Conservation (phyloP, 2,797 vertebrate genomes). For the Oophaga sylvatica region DNA sequence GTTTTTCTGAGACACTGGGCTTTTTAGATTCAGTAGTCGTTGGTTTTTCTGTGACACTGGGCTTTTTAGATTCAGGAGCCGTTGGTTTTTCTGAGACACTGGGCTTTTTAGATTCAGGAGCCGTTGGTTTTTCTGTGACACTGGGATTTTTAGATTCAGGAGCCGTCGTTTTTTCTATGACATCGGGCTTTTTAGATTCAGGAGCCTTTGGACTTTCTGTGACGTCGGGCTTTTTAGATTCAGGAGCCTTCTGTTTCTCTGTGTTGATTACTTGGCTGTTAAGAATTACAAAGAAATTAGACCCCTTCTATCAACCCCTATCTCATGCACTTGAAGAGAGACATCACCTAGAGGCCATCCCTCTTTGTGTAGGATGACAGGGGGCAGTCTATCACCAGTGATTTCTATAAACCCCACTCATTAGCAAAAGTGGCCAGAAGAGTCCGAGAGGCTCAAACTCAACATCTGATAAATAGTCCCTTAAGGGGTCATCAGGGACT, state of each 20-base stretch:
- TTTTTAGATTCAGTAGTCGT: neutral
- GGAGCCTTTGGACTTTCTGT: constrained; percentile 65
- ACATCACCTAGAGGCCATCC: too few relatives aligned
- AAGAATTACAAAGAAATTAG: neutral
- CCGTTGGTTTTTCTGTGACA: constrained; percentile 64
- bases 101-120: neutral
- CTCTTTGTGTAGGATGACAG: too few relatives aligned
- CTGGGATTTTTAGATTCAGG: neutral
- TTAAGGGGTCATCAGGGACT: too few relatives aligned
- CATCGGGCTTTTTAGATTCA: neutral
- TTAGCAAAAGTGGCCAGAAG: too few relatives aligned
- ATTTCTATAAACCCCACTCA: too few relatives aligned
- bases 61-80: neutral
- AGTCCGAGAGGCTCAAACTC: too few relatives aligned
- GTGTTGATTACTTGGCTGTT: constrained; percentile 66
- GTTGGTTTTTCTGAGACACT: constrained; percentile 63
- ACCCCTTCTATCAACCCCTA: neutral
- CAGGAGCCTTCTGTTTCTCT: constrained; percentile 63
- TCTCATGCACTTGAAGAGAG: too few relatives aligned
- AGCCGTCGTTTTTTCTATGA: constrained; percentile 65
- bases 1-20: constrained; percentile 64
- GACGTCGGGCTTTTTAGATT: neutral
- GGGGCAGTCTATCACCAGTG: too few relatives aligned
- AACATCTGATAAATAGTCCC: too few relatives aligned
- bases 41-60: constrained; percentile 64